phyloP scores from a whole-genome alignment of 2,797 vertebrate species.

The Buphagus erythrorhynchus region DNA sequence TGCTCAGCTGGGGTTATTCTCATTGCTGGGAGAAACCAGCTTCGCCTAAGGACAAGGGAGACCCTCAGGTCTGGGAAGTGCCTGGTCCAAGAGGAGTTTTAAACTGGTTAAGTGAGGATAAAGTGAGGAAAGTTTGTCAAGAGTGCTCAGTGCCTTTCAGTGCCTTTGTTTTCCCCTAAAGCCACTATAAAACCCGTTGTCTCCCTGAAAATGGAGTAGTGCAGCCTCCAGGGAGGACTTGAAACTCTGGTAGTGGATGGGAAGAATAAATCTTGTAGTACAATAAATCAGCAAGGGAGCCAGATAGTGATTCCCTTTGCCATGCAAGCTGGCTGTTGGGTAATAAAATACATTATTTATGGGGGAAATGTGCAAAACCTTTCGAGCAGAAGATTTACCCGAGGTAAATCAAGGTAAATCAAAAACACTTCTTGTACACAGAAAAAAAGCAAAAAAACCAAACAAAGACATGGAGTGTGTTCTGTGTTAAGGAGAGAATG shows the following conservation, averaged over 20 bases:
- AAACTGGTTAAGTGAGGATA: neutral
- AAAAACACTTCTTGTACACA: neutral
- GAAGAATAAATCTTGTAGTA: neutral
- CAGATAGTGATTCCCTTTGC: neutral
- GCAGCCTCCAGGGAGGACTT: neutral
- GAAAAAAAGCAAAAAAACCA: neutral
- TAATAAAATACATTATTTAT: neutral
- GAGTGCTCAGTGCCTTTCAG: neutral
- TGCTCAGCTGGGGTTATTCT: neutral
- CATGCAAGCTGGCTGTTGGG: neutral
- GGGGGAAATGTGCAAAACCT: neutral
- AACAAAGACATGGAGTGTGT: neutral
- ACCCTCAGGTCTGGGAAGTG: neutral
- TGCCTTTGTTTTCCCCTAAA: neutral
- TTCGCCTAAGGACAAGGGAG: accelerated
- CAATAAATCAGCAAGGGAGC: neutral
- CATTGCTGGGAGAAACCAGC: neutral
- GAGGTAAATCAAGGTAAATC: neutral
- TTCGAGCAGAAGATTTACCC: neutral
- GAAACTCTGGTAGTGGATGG: neutral
- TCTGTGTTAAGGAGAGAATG: neutral
- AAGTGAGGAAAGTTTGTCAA: neutral
- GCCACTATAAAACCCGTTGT: neutral
- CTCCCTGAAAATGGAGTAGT: neutral
- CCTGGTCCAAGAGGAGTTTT: neutral